These are phyloP conservation scores for Zaprionus nigranus DNA, from an alignment of 1,140 invertebrate genomes.

Conservation along the genomic window DNA sequence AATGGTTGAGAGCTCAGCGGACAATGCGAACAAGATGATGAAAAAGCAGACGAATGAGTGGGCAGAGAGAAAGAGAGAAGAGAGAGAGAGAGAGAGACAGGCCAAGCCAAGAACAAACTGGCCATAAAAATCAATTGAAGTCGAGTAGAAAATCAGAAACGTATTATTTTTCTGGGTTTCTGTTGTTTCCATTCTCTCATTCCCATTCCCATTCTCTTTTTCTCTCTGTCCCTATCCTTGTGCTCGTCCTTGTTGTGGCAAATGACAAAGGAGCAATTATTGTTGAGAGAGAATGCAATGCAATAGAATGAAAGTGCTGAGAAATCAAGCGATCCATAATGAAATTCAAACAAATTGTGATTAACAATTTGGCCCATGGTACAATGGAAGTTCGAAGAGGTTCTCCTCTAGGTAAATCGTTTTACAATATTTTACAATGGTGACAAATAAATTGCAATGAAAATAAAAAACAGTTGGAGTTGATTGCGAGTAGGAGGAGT, in stretches of 20 bases:
- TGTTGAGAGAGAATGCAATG: slow-evolving; percentile 34
- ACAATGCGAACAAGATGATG: slow-evolving; percentile 29
- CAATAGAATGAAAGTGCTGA: slow-evolving; percentile 44
- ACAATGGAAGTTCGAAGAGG: slow-evolving; percentile 15
- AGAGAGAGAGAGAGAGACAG: background rate
- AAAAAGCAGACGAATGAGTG: slow-evolving; percentile 15
- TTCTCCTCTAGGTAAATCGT: slow-evolving; percentile 15
- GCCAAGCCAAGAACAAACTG: slow-evolving; percentile 31
- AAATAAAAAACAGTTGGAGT: slow-evolving; percentile 32
- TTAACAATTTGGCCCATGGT: slow-evolving; percentile 58
- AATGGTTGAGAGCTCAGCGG: slow-evolving; percentile 41
- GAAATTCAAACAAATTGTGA: slow-evolving; percentile 61
- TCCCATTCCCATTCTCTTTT: background rate
- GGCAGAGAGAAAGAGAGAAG: background rate
- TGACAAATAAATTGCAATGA: slow-evolving; percentile 28
- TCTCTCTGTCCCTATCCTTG: slow-evolving; percentile 4
- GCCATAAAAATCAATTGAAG: slow-evolving; percentile 80
- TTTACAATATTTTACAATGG: slow-evolving; percentile 18
- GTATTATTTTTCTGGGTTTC: slow-evolving; percentile 69
- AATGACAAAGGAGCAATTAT: slow-evolving; percentile 81
- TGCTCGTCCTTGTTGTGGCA: slow-evolving; percentile 59
- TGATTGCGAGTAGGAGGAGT: slow-evolving; percentile 7
- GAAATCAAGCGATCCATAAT: slow-evolving; percentile 64
- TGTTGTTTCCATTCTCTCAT: slow-evolving; percentile 8
- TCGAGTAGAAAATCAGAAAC: slow-evolving; percentile 80